A percentile compares a stretch with the other conserved stretches of the same genome.
Conservation (phyloP, 2,888 invertebrate genomes). For the Chydorus sphaericus region DNA sequence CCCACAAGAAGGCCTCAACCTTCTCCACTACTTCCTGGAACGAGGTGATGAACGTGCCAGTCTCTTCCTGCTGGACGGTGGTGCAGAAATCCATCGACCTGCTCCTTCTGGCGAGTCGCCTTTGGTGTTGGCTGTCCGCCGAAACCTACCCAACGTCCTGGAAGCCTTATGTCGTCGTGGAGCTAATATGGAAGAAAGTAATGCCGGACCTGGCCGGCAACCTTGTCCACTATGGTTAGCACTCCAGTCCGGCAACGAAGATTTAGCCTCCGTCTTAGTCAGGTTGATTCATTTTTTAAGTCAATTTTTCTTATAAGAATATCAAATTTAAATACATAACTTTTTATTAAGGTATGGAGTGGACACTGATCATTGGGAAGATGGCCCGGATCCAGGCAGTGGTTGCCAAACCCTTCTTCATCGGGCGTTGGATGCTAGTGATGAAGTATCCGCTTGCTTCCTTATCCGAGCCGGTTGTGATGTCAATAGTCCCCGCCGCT, state of each 20-base stretch:
- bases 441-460: constrained; percentile 43
- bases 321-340: no score
- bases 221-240: constrained; percentile 80
- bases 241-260: constrained; percentile 67
- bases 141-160: constrained; percentile 66
- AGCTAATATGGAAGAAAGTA: constrained; percentile 67
- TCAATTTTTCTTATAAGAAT: no score
- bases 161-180: constrained; percentile 71
- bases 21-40: constrained; percentile 72
- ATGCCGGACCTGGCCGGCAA: constrained; percentile 46
- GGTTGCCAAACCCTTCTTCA: constrained; percentile 78
- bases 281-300: no score
- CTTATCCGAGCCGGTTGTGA: constrained; percentile 67
- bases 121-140: constrained; percentile 58
- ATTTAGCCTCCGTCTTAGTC: constrained; percentile 73
- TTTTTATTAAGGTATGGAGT: no score
- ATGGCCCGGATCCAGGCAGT: constrained; percentile 48
- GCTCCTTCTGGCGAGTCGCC: neutral
- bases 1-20: constrained; percentile 55
- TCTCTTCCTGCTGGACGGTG: constrained; percentile 73
- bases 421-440: constrained; percentile 49
- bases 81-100: constrained; percentile 67
- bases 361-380: constrained; percentile 80
- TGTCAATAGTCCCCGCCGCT: constrained; percentile 60
- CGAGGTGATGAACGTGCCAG: constrained; percentile 69